Evolutionary conservation across 2,888 invertebrate genomes (phyloP).

Genomic region (Lissonota sp.): DNA sequence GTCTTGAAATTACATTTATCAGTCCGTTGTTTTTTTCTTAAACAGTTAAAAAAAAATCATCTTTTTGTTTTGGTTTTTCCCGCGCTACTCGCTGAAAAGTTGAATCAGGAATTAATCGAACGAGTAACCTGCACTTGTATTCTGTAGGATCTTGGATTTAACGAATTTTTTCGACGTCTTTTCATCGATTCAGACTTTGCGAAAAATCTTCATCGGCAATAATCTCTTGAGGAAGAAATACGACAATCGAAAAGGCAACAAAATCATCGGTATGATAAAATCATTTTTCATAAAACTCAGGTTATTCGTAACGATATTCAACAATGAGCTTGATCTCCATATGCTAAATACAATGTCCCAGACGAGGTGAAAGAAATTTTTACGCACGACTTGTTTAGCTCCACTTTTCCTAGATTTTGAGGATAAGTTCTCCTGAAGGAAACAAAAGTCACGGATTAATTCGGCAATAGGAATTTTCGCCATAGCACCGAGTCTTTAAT

Average conservation of each 20-base stretch:
- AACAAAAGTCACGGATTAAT: constrained; percentile 72
- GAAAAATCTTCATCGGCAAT: constrained; percentile 65
- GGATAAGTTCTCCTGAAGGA: constrained; percentile 77
- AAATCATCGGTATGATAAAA: constrained; percentile 71
- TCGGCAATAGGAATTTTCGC: too few relatives aligned
- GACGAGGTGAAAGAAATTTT: constrained; percentile 73
- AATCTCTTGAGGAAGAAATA: constrained; percentile 72
- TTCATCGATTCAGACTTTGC: constrained; percentile 62
- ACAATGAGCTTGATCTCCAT: constrained; percentile 75
- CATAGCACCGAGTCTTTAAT: too few relatives aligned
- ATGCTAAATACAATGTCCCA: constrained; percentile 76
- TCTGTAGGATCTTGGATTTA: too few relatives aligned
- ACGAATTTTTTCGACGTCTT: not conserved
- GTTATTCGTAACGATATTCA: constrained; percentile 70
- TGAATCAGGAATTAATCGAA: not conserved
- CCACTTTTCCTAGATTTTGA: constrained; percentile 73
- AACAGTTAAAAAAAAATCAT: too few relatives aligned
- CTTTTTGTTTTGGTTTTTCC: constrained; percentile 40
- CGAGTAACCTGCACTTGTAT: not conserved
- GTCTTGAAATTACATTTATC: constrained; percentile 52
- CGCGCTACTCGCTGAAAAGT: not conserved
- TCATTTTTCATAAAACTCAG: constrained; percentile 72
- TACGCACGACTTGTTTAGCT: constrained; percentile 71
- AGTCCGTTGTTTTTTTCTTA: constrained; percentile 34
- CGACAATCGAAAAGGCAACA: constrained; percentile 75